Base-by-base conservation (phyloP, 2,797 vertebrate genomes). In the Chrysocyon brachyurus region DNA sequence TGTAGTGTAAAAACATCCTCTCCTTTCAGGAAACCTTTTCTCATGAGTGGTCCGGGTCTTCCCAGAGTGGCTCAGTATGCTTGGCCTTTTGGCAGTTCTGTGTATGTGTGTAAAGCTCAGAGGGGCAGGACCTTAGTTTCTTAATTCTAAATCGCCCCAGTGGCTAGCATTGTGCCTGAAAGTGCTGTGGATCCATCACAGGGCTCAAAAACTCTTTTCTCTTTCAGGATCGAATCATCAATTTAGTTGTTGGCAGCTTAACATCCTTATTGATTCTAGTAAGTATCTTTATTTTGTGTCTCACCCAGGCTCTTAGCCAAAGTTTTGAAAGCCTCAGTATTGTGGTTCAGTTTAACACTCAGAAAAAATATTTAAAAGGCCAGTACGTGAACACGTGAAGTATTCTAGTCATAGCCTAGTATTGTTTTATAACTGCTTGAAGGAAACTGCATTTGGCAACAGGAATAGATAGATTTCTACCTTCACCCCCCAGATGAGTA, bases 141-240 rank as follows among this genome's bases (percentile, higher is more conserved):
- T 93, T 88, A 61, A 33, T 70, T 82, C 40, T 72, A 3, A 78
- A 63, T 31, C 8, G 16, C 28, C 9, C 33, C 26, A 36, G 0
- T 56, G 46, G 26, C 83, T 86, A 24, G 22, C 9, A 63, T 4
- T 72, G 24, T 56, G 22, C 52, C 52, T 88, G 26, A 61, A 83
- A 90, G 54, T 90, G 63, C 57, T 49, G 1, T 11, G 40, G 73
- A 28, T 81, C n/a, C 78, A 95, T 46, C 36, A 88, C 2, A 7
- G 57, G 57, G 61, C 82, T 98, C 78, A 97, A 82, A 93, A 22
- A 81, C 59, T 92, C 52, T 98, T 73, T 98, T 98, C 57, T 97
- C 64, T 97, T 98, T 98, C 97, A 99, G 99, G 99, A 99, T 98
- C 99, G 99, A 98, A 99, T 99, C 98, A 99, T 99, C 99, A 99